Conservation (phyloP, 2,888 invertebrate species). For the Lasioglossum oenotherae region DNA sequence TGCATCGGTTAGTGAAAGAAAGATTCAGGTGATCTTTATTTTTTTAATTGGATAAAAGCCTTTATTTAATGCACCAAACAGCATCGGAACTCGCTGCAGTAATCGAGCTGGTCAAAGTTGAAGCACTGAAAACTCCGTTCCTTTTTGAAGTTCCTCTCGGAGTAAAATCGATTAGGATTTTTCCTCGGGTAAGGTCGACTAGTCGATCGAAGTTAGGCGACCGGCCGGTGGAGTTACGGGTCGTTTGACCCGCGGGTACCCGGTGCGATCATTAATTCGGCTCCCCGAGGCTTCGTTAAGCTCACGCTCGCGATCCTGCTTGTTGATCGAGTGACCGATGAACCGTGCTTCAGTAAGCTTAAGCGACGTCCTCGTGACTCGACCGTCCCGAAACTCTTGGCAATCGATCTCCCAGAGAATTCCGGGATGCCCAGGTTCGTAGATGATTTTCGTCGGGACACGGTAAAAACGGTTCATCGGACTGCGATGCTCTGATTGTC, state of each 20-base stretch:
- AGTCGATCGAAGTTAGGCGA: neutral
- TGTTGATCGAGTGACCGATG: slow-evolving; percentile 42
- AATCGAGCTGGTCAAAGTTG: neutral
- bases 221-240: neutral
- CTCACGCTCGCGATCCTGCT: slow-evolving; percentile 28
- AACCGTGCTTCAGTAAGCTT: slow-evolving; percentile 25
- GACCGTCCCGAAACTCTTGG: neutral
- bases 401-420: neutral
- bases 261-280: slow-evolving; percentile 32
- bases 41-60: too few species aligned
- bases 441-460: neutral
- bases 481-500: neutral
- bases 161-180: neutral
- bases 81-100: too few species aligned
- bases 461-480: neutral
- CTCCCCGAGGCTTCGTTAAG: slow-evolving; percentile 31
- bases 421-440: neutral
- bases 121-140: neutral
- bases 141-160: neutral
- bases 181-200: neutral
- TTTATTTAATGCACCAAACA: too few species aligned
- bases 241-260: slow-evolving; percentile 11
- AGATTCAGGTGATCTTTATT: too few species aligned
- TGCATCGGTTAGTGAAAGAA: too few species aligned
- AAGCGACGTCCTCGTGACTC: neutral